Percentiles rank a stretch among this genome's conserved stretches.
Evolutionary conservation across 1,140 invertebrate species (phyloP).

Genomic region (Chelonus insularis): DNA sequence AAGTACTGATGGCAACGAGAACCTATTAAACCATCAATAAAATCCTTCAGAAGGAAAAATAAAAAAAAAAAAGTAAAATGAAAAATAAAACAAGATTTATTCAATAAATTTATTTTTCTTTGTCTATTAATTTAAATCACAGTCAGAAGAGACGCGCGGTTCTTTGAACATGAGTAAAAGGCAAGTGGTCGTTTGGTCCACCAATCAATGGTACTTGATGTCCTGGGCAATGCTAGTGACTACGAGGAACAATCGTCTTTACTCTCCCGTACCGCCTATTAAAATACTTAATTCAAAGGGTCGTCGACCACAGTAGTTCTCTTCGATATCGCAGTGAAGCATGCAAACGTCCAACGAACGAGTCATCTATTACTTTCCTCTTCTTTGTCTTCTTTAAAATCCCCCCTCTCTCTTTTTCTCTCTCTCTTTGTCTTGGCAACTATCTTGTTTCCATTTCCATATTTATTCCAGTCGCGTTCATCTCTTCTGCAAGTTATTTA

Average conservation of each 20-base stretch:
- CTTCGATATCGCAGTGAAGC: slow-evolving; percentile 35
- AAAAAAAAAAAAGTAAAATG: no score
- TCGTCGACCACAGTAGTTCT: slow-evolving; percentile 36
- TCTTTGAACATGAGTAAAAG: slow-evolving; percentile 27
- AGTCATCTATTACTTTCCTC: background rate
- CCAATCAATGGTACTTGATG: slow-evolving; percentile 46
- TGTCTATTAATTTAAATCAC: no score
- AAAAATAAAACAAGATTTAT: no score
- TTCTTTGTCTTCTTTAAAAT: background rate
- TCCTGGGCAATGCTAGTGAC: slow-evolving; percentile 23
- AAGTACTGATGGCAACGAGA: no score
- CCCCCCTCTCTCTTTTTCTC: background rate
- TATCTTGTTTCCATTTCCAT: background rate
- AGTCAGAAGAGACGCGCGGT: slow-evolving; percentile 1
- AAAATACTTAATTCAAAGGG: slow-evolving; percentile 46
- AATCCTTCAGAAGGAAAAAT: no score
- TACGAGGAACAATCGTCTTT: slow-evolving; percentile 42
- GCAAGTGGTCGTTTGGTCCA: background rate
- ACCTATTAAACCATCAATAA: no score
- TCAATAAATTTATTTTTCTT: no score
- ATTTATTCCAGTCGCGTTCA: background rate
- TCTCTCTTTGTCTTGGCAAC: background rate
- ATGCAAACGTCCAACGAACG: slow-evolving; percentile 40
- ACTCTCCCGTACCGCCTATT: slow-evolving; percentile 40
- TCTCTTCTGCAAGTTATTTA: slow-evolving; percentile 17